These are phyloP conservation scores for Trissonchulus sp. DNA, from an alignment of 2,888 invertebrate genomes.

Conservation along the genomic window DNA sequence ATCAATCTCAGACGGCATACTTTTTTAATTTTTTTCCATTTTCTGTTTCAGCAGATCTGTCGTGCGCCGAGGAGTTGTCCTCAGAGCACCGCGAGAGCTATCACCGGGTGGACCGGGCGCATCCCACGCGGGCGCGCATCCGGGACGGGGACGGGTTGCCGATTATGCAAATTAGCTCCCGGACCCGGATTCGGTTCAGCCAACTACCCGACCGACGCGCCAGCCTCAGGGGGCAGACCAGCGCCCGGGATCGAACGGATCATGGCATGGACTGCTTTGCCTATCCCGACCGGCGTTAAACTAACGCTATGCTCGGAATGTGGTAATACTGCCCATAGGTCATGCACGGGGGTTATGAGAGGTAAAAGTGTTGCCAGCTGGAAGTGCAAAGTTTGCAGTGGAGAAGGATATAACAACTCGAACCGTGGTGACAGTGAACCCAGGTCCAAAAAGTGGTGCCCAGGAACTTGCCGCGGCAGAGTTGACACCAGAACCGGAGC, in stretches of 20 bases:
- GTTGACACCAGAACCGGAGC: no score
- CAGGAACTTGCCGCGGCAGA: no score
- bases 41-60: background rate
- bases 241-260: background rate
- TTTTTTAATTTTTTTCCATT: background rate
- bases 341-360: no score
- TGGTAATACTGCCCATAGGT: no score
- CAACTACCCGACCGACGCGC: conserved; percentile 9
- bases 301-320: no score
- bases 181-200: conserved; percentile 69
- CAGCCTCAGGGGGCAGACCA: background rate
- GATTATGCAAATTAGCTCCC: conserved; percentile 69
- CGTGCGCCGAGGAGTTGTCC: background rate
- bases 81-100: conserved; percentile 32
- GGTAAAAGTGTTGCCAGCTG: no score
- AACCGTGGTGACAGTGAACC: no score
- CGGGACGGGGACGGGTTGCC: conserved; percentile 63
- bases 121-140: conserved; percentile 40
- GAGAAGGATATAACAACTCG: no score
- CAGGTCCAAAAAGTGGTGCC: no score
- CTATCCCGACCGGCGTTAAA: no score
- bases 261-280: background rate
- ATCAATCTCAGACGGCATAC: no score
- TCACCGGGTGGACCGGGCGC: conserved; percentile 28
- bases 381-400: no score